Conservation (phyloP, 1,140 invertebrate species). For the Bombus ignitus region DNA sequence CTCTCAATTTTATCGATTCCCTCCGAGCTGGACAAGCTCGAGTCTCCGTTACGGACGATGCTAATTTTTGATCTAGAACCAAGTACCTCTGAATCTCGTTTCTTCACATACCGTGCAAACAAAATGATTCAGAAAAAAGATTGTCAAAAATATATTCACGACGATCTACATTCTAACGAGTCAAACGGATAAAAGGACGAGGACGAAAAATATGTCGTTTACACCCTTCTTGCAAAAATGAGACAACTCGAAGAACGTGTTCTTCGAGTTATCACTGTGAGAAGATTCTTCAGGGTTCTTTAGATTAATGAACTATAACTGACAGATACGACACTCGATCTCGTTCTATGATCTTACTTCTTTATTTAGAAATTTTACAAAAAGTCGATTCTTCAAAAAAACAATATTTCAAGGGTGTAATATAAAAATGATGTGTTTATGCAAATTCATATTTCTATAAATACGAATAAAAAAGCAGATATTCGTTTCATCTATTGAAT, state of each 20-base stretch:
- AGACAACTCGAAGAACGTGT: background rate
- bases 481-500: too few species aligned
- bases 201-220: background rate
- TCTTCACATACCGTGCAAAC: background rate
- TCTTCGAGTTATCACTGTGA: background rate
- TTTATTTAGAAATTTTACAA: too few species aligned
- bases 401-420: too few species aligned
- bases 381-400: too few species aligned
- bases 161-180: background rate
- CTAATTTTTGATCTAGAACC: constrained; percentile 59
- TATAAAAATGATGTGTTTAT: too few species aligned
- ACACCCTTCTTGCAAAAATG: background rate
- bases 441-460: too few species aligned
- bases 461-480: too few species aligned
- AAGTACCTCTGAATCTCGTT: constrained; percentile 47
- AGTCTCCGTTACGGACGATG: constrained; percentile 64
- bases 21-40: constrained; percentile 18
- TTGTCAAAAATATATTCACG: too few species aligned
- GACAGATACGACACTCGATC: background rate
- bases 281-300: background rate
- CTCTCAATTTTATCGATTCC: constrained; percentile 58
- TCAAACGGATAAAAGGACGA: background rate
- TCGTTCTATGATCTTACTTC: background rate
- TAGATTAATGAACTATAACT: background rate
- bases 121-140: too few species aligned